phyloP scores from a whole-genome alignment of 2,113 vertebrate species.

The Lutjanus erythropterus region DNA sequence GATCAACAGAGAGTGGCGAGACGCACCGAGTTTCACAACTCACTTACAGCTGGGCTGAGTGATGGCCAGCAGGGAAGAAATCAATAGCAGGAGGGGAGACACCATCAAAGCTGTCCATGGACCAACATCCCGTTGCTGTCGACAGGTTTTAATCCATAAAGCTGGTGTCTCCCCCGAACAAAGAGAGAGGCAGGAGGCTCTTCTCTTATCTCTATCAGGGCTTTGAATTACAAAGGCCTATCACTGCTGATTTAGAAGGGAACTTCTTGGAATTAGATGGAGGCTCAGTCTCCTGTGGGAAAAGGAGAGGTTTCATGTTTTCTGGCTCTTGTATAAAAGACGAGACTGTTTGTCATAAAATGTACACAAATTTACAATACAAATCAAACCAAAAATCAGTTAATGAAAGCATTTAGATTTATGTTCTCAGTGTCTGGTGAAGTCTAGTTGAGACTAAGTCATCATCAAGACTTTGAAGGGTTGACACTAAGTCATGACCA shows the following conservation, averaged over 20 bases:
- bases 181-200: constrained; percentile 52
- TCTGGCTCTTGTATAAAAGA: constrained; percentile 14
- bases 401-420: too few relatives aligned
- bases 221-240: constrained; percentile 65
- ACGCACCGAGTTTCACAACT: constrained; percentile 79
- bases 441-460: too few relatives aligned
- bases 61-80: constrained; percentile 79
- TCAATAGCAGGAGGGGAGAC: constrained; percentile 80
- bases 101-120: constrained; percentile 79
- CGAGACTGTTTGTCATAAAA: constrained; percentile 19
- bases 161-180: constrained; percentile 63
- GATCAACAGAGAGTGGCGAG: constrained; percentile 67
- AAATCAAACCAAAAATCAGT: too few relatives aligned
- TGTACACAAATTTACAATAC: not conserved
- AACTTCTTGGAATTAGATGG: constrained; percentile 14
- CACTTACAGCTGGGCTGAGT: constrained; percentile 78
- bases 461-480: too few relatives aligned
- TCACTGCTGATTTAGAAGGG: constrained; percentile 23
- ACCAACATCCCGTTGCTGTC: constrained; percentile 70
- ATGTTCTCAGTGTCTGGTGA: too few relatives aligned
- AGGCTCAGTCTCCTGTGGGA: constrained; percentile 6
- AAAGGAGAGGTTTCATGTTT: constrained; percentile 29
- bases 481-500: too few relatives aligned
- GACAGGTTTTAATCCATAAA: constrained; percentile 79
- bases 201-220: constrained; percentile 60